Percentiles rank a stretch among this genome's conserved stretches.
These are phyloP conservation scores for Caenorhabditis auriculariae DNA, from an alignment of 2,888 invertebrate genomes.

Conservation along the genomic window DNA sequence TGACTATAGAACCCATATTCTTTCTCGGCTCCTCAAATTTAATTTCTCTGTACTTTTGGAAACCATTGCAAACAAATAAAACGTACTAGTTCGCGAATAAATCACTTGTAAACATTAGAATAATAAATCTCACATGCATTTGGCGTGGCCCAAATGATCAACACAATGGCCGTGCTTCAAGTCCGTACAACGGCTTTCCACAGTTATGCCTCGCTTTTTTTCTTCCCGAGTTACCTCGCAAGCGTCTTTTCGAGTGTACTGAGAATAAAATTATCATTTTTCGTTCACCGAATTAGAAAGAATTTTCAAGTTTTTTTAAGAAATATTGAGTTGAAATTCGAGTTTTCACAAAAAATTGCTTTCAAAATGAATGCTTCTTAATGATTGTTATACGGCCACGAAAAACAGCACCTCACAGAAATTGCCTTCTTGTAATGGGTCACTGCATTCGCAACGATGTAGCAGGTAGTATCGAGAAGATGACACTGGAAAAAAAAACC, in stretches of 20 bases:
- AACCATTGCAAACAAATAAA: too few relatives aligned
- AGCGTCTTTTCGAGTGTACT: slow-evolving; percentile 14
- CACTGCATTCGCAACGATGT: slow-evolving; percentile 16
- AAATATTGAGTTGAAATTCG: too few relatives aligned
- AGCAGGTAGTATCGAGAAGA: slow-evolving; percentile 8
- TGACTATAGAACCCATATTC: too few relatives aligned
- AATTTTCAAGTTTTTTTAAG: too few relatives aligned
- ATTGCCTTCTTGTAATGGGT: slow-evolving; percentile 14
- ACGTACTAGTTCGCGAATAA: too few relatives aligned
- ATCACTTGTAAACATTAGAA: not conserved
- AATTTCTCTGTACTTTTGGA: too few relatives aligned
- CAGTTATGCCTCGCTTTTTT: slow-evolving; percentile 13
- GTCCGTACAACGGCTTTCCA: slow-evolving; percentile 27
- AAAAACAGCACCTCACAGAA: too few relatives aligned
- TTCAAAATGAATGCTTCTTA: too few relatives aligned
- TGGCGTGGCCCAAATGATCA: slow-evolving; percentile 16
- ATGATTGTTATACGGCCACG: too few relatives aligned
- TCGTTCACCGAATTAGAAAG: too few relatives aligned
- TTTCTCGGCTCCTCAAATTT: too few relatives aligned
- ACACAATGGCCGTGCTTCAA: slow-evolving; percentile 25
- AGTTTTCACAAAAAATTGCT: too few relatives aligned
- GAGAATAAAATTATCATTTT: not conserved
- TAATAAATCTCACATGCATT: slow-evolving; percentile 24
- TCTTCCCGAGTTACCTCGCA: slow-evolving; percentile 31
- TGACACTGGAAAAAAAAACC: slow-evolving; percentile 8